Percentiles rank a stretch among this genome's conserved stretches.
Evolutionary conservation across 1,140 invertebrate genomes (phyloP).

Genomic region (Plodia interpunctella): DNA sequence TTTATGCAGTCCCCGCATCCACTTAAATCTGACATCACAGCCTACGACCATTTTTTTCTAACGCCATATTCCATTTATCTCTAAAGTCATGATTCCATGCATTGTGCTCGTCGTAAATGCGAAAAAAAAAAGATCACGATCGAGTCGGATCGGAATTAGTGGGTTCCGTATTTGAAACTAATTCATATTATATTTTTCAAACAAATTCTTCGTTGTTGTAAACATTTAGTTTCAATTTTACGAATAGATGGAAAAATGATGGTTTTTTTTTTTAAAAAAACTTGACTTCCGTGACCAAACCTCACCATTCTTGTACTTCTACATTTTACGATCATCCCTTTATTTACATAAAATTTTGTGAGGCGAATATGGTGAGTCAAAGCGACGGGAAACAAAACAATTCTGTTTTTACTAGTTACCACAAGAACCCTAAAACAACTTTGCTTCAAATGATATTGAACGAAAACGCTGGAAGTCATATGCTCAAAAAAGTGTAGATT

Average conservation of each 20-base stretch:
- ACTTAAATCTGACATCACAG: constrained; percentile 41
- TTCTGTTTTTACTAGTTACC: neutral
- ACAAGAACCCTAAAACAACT: neutral
- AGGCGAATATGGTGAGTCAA: neutral
- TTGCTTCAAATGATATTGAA: neutral
- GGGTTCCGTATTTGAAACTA: constrained; percentile 15
- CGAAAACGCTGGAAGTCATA: constrained; percentile 4
- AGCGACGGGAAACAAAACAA: neutral
- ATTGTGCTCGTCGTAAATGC: constrained; percentile 48
- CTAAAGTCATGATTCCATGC: constrained; percentile 54
- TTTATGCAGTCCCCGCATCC: constrained; percentile 47
- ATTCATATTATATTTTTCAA: too few species aligned
- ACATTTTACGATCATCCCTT: too few species aligned
- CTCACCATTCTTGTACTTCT: too few species aligned
- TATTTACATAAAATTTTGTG: too few species aligned
- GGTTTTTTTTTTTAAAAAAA: neutral
- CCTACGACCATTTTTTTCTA: constrained; percentile 39
- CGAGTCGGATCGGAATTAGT: neutral
- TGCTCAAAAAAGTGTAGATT: constrained; percentile 8
- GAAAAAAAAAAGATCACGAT: constrained; percentile 23
- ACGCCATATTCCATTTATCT: constrained; percentile 57
- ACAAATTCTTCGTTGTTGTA: neutral
- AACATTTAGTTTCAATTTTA: constrained; percentile 15
- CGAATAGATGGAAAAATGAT: constrained; percentile 16
- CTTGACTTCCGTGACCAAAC: neutral